These are phyloP conservation scores for Larimichthys polyactis DNA, from an alignment of 2,113 vertebrate species.

Conservation along the genomic window DNA sequence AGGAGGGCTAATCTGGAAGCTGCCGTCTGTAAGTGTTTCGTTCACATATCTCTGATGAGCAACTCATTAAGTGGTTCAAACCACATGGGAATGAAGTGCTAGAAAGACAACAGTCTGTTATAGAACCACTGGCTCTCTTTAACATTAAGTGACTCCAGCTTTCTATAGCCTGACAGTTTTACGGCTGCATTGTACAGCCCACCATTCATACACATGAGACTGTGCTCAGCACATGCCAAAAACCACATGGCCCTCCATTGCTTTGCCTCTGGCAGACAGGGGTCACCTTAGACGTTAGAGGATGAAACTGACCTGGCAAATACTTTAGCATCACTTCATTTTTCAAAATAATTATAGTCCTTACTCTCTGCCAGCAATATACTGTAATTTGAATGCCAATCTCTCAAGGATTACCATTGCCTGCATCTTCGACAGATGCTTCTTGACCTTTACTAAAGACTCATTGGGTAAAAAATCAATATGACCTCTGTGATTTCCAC, in stretches of 20 bases:
- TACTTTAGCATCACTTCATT: not conserved
- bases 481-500: not conserved
- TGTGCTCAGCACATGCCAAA: slow-evolving; percentile 32
- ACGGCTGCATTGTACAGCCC: slow-evolving; percentile 59
- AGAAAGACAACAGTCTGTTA: slow-evolving; percentile 49
- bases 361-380: not conserved
- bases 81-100: slow-evolving; percentile 51
- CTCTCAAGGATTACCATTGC: not conserved
- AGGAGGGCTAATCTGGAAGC: not conserved
- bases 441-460: slow-evolving; percentile 22
- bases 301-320: slow-evolving; percentile 4
- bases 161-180: slow-evolving; percentile 74
- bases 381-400: not conserved
- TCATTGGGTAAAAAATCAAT: not conserved
- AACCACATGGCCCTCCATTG: not conserved
- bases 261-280: slow-evolving; percentile 7
- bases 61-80: slow-evolving; percentile 63
- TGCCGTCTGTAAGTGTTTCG: slow-evolving; percentile 26
- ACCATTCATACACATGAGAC: slow-evolving; percentile 62
- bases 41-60: slow-evolving; percentile 50
- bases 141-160: slow-evolving; percentile 73
- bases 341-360: not conserved
- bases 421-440: slow-evolving; percentile 12
- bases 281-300: slow-evolving; percentile 37
- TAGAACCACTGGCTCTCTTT: slow-evolving; percentile 38